Evolutionary conservation across 2,113 vertebrate genomes (phyloP), one percentile per base, ranked within the genome.

Genomic region (Sterna hirundo): DNA sequence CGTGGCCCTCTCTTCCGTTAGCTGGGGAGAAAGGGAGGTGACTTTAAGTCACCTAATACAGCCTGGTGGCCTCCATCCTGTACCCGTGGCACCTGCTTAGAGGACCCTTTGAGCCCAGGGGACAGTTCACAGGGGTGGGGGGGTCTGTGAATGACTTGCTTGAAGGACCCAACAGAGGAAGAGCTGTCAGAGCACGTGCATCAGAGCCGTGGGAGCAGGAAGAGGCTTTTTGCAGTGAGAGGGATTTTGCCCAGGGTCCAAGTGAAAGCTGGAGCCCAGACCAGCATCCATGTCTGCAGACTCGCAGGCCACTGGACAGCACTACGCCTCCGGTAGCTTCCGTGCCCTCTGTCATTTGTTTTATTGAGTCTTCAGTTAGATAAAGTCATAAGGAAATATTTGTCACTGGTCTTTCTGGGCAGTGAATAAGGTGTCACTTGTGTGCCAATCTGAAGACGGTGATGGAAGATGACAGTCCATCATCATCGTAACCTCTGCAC

Each of bases 11-110:
- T 76, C 36, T 78, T 77, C 26, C 30, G 2, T 42, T 30, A 27
- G 22, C 16, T 1, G 32, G 13, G 5, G 21, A 23, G 26, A 44
- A 42, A 25, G 21, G 64, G 49, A 58, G 44, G 23, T 52, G 44
- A 9, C 26, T 70, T 19, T 8, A 26, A 6, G 42, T 20, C 0
- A 0, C 34, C 36, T 32, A 4, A 7, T 27, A 20, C 49, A 69
- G 74, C 30, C 46, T 36, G 38, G 15, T 46, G 83, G 64, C 51
- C 81, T 86, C 58, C 22, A 6, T 32, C 30, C 42, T 69, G 36
- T 12, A 8, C 21, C 60, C 75, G 40, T 57, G 58, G n/a, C 49
- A 88, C 30, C n/a, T 77, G 23, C 76, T 55, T 11, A 21, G 74
- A n/a, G 74, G 15, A 51, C 15, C 19, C 18, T 47, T 46, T 61